Evolutionary conservation across 92 coral and sea anemone genomes (phyloP).

Genomic region (Nematostella vectensis): DNA sequence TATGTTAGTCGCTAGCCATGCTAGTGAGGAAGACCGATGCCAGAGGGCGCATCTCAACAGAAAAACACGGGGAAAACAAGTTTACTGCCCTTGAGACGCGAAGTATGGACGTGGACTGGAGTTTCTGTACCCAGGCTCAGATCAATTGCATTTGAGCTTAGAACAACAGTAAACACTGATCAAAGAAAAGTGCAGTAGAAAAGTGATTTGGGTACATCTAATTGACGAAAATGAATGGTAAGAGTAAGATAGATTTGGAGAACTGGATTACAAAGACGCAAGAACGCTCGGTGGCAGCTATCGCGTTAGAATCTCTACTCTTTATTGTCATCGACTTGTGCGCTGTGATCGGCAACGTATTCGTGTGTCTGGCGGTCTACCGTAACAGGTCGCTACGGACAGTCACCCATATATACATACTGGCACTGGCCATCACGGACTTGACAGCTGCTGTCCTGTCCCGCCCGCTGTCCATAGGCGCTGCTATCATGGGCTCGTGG

Average conservation of each 20-base stretch:
- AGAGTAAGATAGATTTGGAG: slow-evolving; percentile 6
- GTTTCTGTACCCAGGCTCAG: too few species aligned
- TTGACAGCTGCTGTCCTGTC: slow-evolving; percentile 22
- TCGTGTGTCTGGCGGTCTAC: slow-evolving; percentile 36
- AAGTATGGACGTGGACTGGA: too few species aligned
- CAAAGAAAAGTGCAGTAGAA: too few species aligned
- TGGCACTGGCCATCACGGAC: slow-evolving; percentile 33
- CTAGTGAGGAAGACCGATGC: too few species aligned
- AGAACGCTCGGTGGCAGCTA: slow-evolving; percentile 1
- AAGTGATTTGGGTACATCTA: too few species aligned
- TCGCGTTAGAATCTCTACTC: slow-evolving; percentile 20
- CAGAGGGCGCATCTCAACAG: too few species aligned
- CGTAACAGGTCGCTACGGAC: slow-evolving; percentile 35
- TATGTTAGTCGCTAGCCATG: too few species aligned
- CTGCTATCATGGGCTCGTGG: slow-evolving; percentile 37
- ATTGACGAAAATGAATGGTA: slow-evolving; percentile 13
- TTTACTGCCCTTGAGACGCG: too few species aligned
- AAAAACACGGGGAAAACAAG: too few species aligned
- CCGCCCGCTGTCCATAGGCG: slow-evolving; percentile 32
- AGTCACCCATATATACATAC: slow-evolving; percentile 37
- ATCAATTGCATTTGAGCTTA: too few species aligned
- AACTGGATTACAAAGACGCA: slow-evolving; percentile 20
- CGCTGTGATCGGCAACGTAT: slow-evolving; percentile 33
- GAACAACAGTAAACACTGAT: too few species aligned
- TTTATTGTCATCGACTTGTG: slow-evolving; percentile 26